These are phyloP conservation scores for Galbula dea DNA, from an alignment of 2,113 vertebrate species.

Conservation along the genomic window DNA sequence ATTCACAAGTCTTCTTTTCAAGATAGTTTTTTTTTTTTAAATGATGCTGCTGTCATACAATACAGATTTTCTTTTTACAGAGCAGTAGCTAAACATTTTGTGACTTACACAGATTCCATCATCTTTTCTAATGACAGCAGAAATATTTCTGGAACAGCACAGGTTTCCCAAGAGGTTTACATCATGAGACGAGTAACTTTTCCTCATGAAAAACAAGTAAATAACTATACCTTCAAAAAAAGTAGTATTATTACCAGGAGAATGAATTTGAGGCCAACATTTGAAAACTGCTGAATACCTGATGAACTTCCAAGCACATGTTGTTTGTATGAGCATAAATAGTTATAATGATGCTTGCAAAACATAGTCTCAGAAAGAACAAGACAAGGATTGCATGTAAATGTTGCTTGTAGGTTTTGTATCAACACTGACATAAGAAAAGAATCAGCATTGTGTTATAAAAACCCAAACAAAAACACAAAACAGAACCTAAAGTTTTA, in stretches of 20 bases:
- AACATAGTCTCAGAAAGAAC: neutral
- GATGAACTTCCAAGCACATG: neutral
- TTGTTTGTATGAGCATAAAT: neutral
- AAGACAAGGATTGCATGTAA: neutral
- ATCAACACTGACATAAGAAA: neutral
- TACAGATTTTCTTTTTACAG: constrained; percentile 39
- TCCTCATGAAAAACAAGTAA: neutral
- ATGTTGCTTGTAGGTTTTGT: neutral
- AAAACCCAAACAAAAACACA: too few relatives aligned
- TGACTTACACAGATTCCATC: constrained; percentile 59
- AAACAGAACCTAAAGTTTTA: neutral
- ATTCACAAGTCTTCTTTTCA: neutral
- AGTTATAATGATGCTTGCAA: neutral
- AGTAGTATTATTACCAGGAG: neutral
- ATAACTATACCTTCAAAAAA: neutral
- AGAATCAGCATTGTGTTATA: neutral
- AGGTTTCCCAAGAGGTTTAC: constrained; percentile 33
- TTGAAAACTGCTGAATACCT: neutral
- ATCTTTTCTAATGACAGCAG: constrained; percentile 61
- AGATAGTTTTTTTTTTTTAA: neutral
- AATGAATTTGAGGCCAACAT: neutral
- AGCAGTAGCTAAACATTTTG: constrained; percentile 47
- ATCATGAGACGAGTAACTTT: constrained; percentile 46
- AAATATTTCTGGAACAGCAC: constrained; percentile 58
- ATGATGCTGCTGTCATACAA: constrained; percentile 15